Base-by-base conservation (phyloP, 1,140 invertebrate genomes). In the Drosophila gunungcola region DNA sequence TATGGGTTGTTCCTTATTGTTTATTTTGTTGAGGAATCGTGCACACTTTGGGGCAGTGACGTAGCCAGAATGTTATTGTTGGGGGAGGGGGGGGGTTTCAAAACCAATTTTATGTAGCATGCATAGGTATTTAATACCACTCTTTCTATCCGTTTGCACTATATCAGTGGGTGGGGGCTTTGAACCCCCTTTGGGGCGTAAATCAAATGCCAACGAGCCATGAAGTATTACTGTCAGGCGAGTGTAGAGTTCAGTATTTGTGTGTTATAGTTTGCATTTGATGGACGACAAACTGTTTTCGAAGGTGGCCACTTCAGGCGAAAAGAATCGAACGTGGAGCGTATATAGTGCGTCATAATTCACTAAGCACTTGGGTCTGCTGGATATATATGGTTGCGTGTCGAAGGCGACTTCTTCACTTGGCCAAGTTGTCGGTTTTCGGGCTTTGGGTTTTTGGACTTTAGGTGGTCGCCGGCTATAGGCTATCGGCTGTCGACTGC, bases 281-380 rank as follows among this genome's bases (percentile, higher is more conserved):
- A 86, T 83, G 74, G 67, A 88, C 79, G 79, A 83, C 83, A 86
- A 88, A 86, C 83, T 83, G 64, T 86, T 79, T 74, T 63, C 72
- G 75, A 70, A 74, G 78, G 82, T 78, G 74, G 53, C 77, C 78
- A 74, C 62, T 73, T 60, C 56, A 60, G 25, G 45, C 60, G 53
- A 43, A 58, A 77, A 45, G 65, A 70, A 65, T 65, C 64, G 55
- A 67, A 55, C 72, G 45, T 42, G 64, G 52, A 72, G 60, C 39
- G 48, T 36, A 42, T 58, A 78, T 63, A 78, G 82, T 82, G 79
- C 67, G 78, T 88, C 79, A 86, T 86, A 86, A 86, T 77, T 86
- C 83, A 86, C 83, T 80, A 79, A 69, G 78, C 83, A 86, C 83
- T 88, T 55, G 72, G 45, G 51, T 78, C 52, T 76, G 49, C 58